Evolutionary conservation across 2,113 vertebrate species (phyloP).

Genomic region (Chascanopsetta lugubris): DNA sequence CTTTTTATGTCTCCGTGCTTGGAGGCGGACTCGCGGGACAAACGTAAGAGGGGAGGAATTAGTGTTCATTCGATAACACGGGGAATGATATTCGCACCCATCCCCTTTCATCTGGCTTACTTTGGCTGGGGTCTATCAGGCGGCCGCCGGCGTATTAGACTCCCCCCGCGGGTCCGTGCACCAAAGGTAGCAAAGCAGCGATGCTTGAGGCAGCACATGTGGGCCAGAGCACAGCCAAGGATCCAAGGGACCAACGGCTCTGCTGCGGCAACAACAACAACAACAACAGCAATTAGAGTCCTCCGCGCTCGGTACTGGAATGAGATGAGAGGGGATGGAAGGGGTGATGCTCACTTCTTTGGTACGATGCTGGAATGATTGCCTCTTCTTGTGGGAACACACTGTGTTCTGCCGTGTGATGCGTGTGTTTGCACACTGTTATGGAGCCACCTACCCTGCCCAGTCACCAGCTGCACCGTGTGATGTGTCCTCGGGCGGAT

Average conservation of each 20-base stretch:
- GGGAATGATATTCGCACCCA: conserved; percentile 16
- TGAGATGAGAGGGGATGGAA: conserved; percentile 14
- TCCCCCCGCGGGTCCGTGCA: conserved; percentile 57
- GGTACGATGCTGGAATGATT: conserved; percentile 27
- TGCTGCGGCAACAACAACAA: conserved; percentile 64
- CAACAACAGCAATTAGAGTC: conserved; percentile 62
- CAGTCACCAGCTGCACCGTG: conserved; percentile 65
- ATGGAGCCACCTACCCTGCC: conserved; percentile 62
- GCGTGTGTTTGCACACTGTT: conserved; percentile 48
- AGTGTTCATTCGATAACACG: neutral
- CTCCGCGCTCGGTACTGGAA: conserved; percentile 35
- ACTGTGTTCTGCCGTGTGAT: conserved; percentile 19
- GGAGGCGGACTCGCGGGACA: conserved; percentile 2
- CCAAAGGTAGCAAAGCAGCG: conserved; percentile 65
- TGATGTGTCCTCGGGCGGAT: conserved; percentile 48
- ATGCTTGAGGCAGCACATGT: conserved; percentile 68
- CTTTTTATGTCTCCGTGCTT: neutral
- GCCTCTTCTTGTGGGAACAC: conserved; percentile 34
- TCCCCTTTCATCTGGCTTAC: conserved; percentile 56
- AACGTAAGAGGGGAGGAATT: neutral
- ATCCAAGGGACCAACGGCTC: conserved; percentile 64
- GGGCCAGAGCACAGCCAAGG: conserved; percentile 57
- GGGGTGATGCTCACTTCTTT: conserved; percentile 5
- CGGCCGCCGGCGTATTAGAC: conserved; percentile 38
- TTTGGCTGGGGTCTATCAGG: conserved; percentile 69